Evolutionary conservation across 2,113 vertebrate species (phyloP).

Genomic region (Coracopsis vasa): DNA sequence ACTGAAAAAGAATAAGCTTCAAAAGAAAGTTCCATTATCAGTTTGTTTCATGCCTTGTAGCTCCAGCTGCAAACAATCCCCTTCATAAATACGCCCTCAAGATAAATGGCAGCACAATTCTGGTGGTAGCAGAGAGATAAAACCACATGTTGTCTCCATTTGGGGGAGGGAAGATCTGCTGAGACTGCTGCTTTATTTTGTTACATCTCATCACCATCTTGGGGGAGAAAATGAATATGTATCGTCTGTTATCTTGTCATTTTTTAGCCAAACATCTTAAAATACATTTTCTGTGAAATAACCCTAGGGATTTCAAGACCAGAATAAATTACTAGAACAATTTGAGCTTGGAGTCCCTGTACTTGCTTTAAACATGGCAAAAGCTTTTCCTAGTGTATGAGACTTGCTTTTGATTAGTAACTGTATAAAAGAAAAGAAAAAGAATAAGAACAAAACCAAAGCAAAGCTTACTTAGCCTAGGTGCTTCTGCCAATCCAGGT

Average conservation of each 20-base stretch:
- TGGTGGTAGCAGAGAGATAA: not conserved
- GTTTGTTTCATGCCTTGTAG: conserved; percentile 24
- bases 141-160: not conserved
- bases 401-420: not conserved
- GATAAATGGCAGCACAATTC: conserved; percentile 12
- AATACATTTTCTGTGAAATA: conserved; percentile 52
- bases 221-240: conserved; percentile 39
- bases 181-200: conserved; percentile 23
- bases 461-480: not conserved
- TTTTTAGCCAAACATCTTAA: conserved; percentile 44
- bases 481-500: not conserved
- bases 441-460: not conserved
- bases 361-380: not conserved
- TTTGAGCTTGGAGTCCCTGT: conserved; percentile 4
- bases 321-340: conserved; percentile 50
- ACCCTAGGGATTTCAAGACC: conserved; percentile 46
- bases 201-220: conserved; percentile 33
- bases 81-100: not conserved
- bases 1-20: conserved; percentile 11
- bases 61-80: conserved; percentile 3
- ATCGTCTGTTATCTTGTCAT: conserved; percentile 50
- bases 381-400: not conserved
- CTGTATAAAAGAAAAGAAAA: not conserved
- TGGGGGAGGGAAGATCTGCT: conserved; percentile 14
- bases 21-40: conserved; percentile 26